Evolutionary conservation across 2,888 invertebrate genomes (phyloP).

Genomic region (Ernsta delagoae): DNA sequence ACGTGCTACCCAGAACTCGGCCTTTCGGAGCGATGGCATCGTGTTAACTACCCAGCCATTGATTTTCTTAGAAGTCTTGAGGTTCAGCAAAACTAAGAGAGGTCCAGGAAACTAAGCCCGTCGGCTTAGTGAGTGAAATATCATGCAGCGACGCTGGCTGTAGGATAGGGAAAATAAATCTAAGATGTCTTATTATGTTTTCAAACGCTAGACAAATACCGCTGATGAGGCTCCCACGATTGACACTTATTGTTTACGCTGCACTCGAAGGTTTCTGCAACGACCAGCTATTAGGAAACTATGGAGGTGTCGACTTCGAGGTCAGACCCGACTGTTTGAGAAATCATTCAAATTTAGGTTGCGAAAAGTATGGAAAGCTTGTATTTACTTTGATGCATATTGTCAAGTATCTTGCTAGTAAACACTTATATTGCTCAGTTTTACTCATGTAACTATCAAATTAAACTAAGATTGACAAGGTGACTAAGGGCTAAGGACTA

Average conservation of each 20-base stretch:
- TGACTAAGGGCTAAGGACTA: not conserved
- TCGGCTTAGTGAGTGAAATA: no score
- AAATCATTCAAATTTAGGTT: conserved; percentile 74
- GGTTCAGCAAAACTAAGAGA: conserved; percentile 47
- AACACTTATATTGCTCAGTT: conserved; percentile 41
- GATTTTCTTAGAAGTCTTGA: not conserved
- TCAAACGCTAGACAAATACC: conserved; percentile 60
- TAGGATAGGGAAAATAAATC: conserved; percentile 68
- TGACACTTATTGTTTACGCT: conserved; percentile 75
- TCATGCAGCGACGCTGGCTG: conserved; percentile 48
- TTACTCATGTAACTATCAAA: not conserved
- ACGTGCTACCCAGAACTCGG: conserved; percentile 40
- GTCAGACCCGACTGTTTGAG: conserved; percentile 73
- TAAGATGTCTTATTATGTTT: conserved; percentile 65
- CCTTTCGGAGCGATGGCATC: no score
- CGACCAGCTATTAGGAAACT: conserved; percentile 73
- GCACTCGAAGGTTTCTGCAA: conserved; percentile 80
- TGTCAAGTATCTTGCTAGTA: conserved; percentile 44
- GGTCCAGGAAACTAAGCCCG: conserved; percentile 39
- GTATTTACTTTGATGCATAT: conserved; percentile 48
- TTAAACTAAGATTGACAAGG: not conserved
- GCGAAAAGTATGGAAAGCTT: conserved; percentile 78
- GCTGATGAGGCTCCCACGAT: conserved; percentile 70
- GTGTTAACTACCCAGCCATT: conserved; percentile 38
- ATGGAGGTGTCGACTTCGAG: conserved; percentile 65